phyloP scores from a whole-genome alignment of 2,797 vertebrate species.

The Labroides dimidiatus region DNA sequence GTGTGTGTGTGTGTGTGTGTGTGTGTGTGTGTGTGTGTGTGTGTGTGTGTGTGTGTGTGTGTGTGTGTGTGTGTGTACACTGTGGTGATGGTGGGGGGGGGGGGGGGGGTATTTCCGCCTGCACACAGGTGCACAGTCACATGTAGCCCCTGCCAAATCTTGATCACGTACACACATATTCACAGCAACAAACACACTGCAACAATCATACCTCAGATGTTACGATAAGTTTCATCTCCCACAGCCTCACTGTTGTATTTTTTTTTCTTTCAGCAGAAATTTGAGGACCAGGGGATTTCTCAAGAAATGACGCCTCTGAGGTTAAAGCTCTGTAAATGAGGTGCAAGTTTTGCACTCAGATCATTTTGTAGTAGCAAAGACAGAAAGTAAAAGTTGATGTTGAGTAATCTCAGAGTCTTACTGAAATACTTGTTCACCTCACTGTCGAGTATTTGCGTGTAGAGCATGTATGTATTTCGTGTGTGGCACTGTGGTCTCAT shows the following conservation, averaged over 20 bases:
- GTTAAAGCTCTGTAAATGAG: slow-evolving; percentile 24
- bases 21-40: slow-evolving; percentile 13
- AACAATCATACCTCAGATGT: slow-evolving; percentile 50
- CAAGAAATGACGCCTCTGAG: slow-evolving; percentile 54
- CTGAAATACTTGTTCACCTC: not conserved
- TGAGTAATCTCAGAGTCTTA: not conserved
- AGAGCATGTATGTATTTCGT: slow-evolving; percentile 15
- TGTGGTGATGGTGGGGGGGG: slow-evolving; percentile 43
- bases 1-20: slow-evolving; percentile 21
- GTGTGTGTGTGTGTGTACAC: slow-evolving; percentile 6
- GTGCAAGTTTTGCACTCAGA: not conserved
- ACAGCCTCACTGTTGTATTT: slow-evolving; percentile 24
- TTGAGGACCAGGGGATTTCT: slow-evolving; percentile 60
- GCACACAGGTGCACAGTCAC: slow-evolving; percentile 65
- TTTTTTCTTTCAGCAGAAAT: slow-evolving; percentile 40
- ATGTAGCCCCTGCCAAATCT: slow-evolving; percentile 43
- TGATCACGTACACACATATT: slow-evolving; percentile 33
- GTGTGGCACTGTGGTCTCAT: slow-evolving; percentile 19
- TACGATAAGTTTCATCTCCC: slow-evolving; percentile 60
- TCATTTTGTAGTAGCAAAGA: not conserved
- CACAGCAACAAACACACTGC: slow-evolving; percentile 17
- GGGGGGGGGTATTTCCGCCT: slow-evolving; percentile 63
- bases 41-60: slow-evolving; percentile 1
- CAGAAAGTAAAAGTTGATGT: not conserved
- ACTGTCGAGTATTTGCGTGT: not conserved